Conservation (phyloP, 2,113 vertebrate genomes). For the Plectropomus leopardus region DNA sequence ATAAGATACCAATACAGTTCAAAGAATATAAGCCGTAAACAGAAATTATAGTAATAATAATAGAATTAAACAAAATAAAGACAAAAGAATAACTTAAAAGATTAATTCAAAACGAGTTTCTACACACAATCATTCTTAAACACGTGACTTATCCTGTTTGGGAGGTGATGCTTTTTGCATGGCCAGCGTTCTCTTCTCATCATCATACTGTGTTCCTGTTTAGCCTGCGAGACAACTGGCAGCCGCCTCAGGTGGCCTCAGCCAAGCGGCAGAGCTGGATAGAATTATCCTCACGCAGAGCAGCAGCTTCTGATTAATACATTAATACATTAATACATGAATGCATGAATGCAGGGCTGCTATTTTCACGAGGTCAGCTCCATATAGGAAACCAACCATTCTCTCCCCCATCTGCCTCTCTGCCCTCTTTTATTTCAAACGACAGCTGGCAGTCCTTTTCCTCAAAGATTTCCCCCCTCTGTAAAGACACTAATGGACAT, state of each 20-base stretch:
- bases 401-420: neutral
- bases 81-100: no score
- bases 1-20: no score
- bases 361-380: constrained; percentile 39
- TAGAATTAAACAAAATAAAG: no score
- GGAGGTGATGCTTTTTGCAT: constrained; percentile 26
- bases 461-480: constrained; percentile 23
- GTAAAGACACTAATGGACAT: constrained; percentile 1
- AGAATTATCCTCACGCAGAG: constrained; percentile 50
- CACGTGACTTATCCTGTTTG: constrained; percentile 4
- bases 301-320: constrained; percentile 61
- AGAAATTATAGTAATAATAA: no score
- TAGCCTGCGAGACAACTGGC: constrained; percentile 43
- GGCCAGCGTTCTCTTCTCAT: constrained; percentile 30
- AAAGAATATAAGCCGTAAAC: no score
- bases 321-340: no score
- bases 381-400: constrained; percentile 4
- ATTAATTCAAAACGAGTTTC: no score
- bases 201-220: constrained; percentile 36
- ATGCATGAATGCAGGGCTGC: constrained; percentile 50
- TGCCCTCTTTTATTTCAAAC: constrained; percentile 44
- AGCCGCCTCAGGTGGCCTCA: constrained; percentile 6
- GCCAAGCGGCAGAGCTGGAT: constrained; percentile 52
- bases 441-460: constrained; percentile 17
- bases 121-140: neutral